Conservation (phyloP, 2,888 invertebrate species). For the Meloe dianella region DNA sequence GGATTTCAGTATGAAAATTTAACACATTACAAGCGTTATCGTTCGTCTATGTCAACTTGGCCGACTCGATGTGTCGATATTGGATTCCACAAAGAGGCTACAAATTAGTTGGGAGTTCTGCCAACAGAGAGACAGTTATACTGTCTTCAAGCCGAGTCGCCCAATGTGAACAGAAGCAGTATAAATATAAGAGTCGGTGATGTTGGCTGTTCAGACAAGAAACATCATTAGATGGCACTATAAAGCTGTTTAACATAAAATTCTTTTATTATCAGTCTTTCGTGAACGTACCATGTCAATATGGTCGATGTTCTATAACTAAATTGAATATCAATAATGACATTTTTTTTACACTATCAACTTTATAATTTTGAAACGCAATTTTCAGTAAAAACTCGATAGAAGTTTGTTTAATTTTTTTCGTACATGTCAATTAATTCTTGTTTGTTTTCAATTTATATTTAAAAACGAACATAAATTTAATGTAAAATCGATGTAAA, state of each 20-base stretch:
- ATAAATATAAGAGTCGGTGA: background rate
- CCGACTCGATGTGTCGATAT: too few species aligned
- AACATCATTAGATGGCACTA: background rate
- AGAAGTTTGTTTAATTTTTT: background rate
- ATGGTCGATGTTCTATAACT: background rate
- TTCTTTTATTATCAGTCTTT: background rate
- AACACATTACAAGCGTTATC: too few species aligned
- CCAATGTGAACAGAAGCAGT: too few species aligned
- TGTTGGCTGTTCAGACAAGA: too few species aligned
- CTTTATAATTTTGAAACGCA: background rate
- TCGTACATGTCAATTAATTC: background rate
- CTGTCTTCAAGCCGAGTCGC: too few species aligned
- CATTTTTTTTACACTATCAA: background rate
- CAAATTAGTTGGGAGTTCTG: too few species aligned
- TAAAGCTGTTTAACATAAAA: background rate
- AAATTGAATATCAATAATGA: slow-evolving; percentile 5
- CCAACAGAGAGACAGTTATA: too few species aligned
- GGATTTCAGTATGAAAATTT: too few species aligned
- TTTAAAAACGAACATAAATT: background rate
- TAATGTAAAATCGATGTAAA: background rate
- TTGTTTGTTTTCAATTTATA: background rate
- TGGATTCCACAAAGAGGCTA: too few species aligned
- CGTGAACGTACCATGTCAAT: too few species aligned
- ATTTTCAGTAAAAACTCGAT: background rate
- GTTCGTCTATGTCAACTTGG: background rate